Evolutionary conservation across 2,113 vertebrate genomes (phyloP).

Genomic region (Peucedramus taeniatus): DNA sequence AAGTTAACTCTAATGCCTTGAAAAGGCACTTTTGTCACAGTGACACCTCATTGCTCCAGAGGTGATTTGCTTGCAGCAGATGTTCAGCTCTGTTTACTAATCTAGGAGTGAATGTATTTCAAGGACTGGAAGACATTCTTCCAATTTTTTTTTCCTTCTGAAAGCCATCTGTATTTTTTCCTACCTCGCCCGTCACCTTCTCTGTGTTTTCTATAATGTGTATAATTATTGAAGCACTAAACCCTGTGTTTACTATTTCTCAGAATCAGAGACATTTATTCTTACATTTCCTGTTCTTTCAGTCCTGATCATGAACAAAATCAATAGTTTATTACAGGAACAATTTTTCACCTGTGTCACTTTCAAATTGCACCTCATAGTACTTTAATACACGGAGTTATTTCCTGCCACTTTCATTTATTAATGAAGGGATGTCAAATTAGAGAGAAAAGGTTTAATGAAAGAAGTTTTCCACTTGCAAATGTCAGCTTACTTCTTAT

Average conservation of each 20-base stretch:
- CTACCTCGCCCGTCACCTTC: background rate
- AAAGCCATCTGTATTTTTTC: background rate
- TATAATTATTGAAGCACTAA: background rate
- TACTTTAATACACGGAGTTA: background rate
- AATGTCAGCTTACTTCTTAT: slow-evolving; percentile 20
- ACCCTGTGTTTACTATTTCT: background rate
- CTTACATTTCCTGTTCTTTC: slow-evolving; percentile 28
- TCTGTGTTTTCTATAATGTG: background rate
- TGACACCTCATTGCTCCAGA: background rate
- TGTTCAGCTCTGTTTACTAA: background rate
- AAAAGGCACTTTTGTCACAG: background rate
- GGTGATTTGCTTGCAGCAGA: background rate
- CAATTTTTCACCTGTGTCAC: slow-evolving; percentile 52
- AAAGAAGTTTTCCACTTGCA: background rate
- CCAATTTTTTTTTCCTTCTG: background rate
- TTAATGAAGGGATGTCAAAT: slow-evolving; percentile 15
- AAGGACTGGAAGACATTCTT: background rate
- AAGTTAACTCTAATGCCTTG: background rate
- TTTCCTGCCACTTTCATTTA: slow-evolving; percentile 58
- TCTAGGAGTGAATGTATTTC: background rate
- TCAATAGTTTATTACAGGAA: slow-evolving; percentile 67
- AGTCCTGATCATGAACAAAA: background rate
- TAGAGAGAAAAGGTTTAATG: background rate
- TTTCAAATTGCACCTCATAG: slow-evolving; percentile 35
- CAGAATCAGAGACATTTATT: background rate